Evolutionary conservation across 2,888 invertebrate species (phyloP).

Genomic region (Oscheius sp.): DNA sequence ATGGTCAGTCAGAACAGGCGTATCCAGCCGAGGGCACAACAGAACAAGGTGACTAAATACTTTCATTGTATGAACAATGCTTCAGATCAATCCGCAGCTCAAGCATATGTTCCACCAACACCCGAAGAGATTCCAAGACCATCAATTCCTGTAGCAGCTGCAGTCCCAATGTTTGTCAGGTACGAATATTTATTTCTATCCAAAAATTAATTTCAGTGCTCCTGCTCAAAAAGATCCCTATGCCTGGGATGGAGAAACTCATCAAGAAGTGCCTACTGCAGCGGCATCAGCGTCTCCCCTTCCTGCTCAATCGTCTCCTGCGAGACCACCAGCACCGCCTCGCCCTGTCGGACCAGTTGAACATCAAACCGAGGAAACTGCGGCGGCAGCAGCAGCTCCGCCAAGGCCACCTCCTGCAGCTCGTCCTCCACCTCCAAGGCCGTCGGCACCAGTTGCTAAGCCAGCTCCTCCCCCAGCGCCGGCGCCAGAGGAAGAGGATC

Average conservation of each 20-base stretch:
- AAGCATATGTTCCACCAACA: not conserved
- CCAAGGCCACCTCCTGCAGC: conserved; percentile 51
- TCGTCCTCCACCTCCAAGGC: conserved; percentile 57
- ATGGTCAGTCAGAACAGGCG: conserved; percentile 8
- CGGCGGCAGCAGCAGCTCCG: conserved; percentile 38
- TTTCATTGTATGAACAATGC: not conserved
- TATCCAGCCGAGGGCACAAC: not conserved
- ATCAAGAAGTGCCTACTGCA: not conserved
- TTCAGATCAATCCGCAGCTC: conserved; percentile 12
- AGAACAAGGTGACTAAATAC: not conserved
- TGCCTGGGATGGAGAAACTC: conserved; percentile 63
- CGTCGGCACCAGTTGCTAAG: conserved; percentile 46
- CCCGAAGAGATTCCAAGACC: conserved; percentile 2
- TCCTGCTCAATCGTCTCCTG: conserved; percentile 35
- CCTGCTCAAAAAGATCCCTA: conserved; percentile 62
- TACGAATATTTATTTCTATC: not conserved
- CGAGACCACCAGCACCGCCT: conserved; percentile 52
- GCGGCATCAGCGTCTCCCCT: conserved; percentile 11
- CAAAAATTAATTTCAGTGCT: conserved; percentile 22
- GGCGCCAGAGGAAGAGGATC: conserved; percentile 64
- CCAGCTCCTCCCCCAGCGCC: conserved; percentile 8
- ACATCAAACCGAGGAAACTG: not conserved
- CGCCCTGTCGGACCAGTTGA: conserved; percentile 1
- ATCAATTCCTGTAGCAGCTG: not conserved
- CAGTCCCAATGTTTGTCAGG: conserved; percentile 20